Evolutionary conservation across 2,113 vertebrate species (phyloP).

Genomic region (Nerophis ophidion): DNA sequence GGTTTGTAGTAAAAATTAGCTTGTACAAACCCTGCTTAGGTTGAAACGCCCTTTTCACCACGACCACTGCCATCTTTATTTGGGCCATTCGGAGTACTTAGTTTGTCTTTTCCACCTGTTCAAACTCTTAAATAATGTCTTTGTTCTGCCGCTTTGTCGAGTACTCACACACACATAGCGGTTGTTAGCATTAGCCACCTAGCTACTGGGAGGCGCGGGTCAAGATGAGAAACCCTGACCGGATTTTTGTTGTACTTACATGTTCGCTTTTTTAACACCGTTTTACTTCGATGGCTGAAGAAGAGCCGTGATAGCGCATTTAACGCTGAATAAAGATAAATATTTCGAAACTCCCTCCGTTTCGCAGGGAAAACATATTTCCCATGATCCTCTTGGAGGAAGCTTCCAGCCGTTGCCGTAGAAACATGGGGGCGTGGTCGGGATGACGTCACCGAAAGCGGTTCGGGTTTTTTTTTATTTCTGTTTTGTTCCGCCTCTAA

Average conservation of each 20-base stretch:
- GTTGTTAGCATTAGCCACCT: slow-evolving; percentile 43
- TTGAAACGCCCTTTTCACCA: too few relatives aligned
- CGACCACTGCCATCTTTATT: too few relatives aligned
- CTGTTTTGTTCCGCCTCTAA: too few relatives aligned
- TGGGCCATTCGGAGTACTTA: too few relatives aligned
- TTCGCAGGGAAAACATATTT: slow-evolving; percentile 27
- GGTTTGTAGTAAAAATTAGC: too few relatives aligned
- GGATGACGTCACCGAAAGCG: not conserved
- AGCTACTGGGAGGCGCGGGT: slow-evolving; percentile 18
- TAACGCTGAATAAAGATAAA: slow-evolving; percentile 15
- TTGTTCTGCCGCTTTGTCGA: not conserved
- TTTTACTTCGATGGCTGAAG: too few relatives aligned
- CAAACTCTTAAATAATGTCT: not conserved
- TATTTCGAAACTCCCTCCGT: slow-evolving; percentile 72
- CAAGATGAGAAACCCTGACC: not conserved
- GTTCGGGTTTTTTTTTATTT: too few relatives aligned
- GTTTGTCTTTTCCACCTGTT: too few relatives aligned
- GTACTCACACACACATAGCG: not conserved
- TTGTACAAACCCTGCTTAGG: too few relatives aligned
- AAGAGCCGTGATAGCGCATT: not conserved
- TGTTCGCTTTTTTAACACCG: not conserved
- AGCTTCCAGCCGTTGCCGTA: slow-evolving; percentile 58
- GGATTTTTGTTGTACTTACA: not conserved
- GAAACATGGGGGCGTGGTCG: slow-evolving; percentile 28
- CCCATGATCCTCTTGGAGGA: slow-evolving; percentile 58